These are phyloP conservation scores for Odontocerum albicorne DNA, from an alignment of 2,888 invertebrate species.

Conservation along the genomic window DNA sequence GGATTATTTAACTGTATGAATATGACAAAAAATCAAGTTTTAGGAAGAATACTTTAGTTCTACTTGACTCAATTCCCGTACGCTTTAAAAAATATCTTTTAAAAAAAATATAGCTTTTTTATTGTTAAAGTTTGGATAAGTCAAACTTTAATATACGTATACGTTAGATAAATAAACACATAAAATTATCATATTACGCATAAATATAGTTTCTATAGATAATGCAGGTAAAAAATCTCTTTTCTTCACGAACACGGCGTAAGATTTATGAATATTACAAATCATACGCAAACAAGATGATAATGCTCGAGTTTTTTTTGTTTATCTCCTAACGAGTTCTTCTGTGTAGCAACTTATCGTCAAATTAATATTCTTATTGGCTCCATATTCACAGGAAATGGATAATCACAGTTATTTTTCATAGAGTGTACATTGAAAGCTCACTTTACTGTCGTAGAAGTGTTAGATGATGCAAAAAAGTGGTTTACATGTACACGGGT, in stretches of 20 bases:
- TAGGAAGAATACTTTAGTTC: too few species aligned
- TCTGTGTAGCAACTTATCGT: slow-evolving; percentile 1
- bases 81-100: too few species aligned
- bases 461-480: slow-evolving; percentile 24
- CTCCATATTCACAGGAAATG: slow-evolving; percentile 18
- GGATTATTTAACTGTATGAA: too few species aligned
- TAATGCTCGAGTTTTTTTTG: slow-evolving; percentile 4
- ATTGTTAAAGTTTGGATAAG: too few species aligned
- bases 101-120: too few species aligned
- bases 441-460: slow-evolving; percentile 13
- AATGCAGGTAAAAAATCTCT: too few species aligned
- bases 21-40: too few species aligned
- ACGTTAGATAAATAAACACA: too few species aligned
- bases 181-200: too few species aligned
- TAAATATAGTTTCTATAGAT: too few species aligned
- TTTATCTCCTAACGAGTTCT: slow-evolving; percentile 2
- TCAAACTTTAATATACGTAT: too few species aligned
- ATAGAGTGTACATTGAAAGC: slow-evolving; percentile 7
- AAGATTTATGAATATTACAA: background rate
- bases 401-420: slow-evolving; percentile 20
- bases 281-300: slow-evolving; percentile 4
- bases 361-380: slow-evolving; percentile 16
- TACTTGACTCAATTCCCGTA: too few species aligned
- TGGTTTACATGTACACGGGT: slow-evolving; percentile 12
- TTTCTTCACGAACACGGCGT: background rate